Base-by-base conservation (phyloP, 2,113 vertebrate genomes). In the Motacilla alba region DNA sequence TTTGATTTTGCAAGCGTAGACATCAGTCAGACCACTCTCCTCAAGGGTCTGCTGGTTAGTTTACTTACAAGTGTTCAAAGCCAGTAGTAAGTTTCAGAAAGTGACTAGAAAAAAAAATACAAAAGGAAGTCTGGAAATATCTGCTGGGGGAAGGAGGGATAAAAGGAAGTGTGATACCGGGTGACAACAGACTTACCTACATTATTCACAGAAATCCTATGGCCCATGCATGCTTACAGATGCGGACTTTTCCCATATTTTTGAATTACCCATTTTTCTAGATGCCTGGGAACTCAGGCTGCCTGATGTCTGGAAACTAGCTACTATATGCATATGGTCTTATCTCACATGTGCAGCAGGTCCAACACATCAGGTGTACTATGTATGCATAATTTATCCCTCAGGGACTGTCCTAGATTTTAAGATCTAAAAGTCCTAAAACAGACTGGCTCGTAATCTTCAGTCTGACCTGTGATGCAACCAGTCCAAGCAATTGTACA, bases 121-220 rank as follows among this genome's bases (percentile, higher is more conserved):
- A 41, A 79, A 47, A 47, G 7, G 15, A 72, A 72, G 41, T 12
- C 75, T 75, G 44, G 39, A 91, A 88, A 46, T 50, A 83, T 22
- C 44, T 43, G 50, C 5, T 0, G 0, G 30, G 12, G 15, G 11
- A 80, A 26, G 33, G 5, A 13, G 4, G 13, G n/a, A 70, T 8
- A 15, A 79, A 92, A 69, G 3, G 37, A 80, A 56, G 11, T 22
- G 67, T 60, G 27, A 53, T 23, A 85, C 4, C 1, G 1, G 26
- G 9, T 64, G 41, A 72, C 44, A 85, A 37, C 5, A 91, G 31
- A 41, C 26, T 59, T 24, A 55, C 9, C 9, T 27, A 31, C 1
- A 19, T 27, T 89, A 86, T 55, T 89, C 55, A 69, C 55, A 89
- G 73, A 81, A 89, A 74, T 47, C 47, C 50, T 58, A 52, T 28